phyloP scores from a whole-genome alignment of 2,888 invertebrate species.

The Opisthograptis luteolata region DNA sequence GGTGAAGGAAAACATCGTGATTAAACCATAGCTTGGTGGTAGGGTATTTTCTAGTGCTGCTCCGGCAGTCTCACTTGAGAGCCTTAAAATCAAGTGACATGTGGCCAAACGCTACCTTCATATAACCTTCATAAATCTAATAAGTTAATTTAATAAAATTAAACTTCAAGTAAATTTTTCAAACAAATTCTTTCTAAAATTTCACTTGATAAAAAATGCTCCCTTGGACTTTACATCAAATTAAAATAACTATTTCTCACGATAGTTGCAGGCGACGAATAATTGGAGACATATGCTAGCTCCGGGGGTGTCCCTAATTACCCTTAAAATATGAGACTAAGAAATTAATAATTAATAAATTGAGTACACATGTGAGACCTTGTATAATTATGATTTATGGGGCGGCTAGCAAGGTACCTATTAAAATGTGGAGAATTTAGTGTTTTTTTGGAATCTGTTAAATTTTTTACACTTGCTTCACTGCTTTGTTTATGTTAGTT shows the following conservation, averaged over 20 bases:
- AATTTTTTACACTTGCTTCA: no score
- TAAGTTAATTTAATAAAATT: no score
- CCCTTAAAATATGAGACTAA: conserved; percentile 61
- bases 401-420: conserved; percentile 29
- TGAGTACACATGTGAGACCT: conserved; percentile 55
- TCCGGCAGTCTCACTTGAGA: no score
- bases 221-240: conserved; percentile 8
- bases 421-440: conserved; percentile 40
- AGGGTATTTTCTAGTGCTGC: no score
- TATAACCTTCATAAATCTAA: no score
- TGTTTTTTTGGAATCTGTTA: conserved; percentile 24
- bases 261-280: conserved; percentile 56
- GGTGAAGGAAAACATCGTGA: no score
- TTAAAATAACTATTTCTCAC: conserved; percentile 53
- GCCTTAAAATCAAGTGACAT: no score
- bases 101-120: no score
- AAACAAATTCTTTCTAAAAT: neutral
- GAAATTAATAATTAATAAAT: conserved; percentile 64
- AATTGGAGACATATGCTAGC: conserved; percentile 65
- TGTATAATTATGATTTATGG: conserved; percentile 60
- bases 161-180: neutral
- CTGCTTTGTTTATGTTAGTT: neutral
- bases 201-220: neutral
- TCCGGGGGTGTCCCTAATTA: conserved; percentile 60
- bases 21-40: no score